These are phyloP conservation scores for Lepidonotus clava DNA, from an alignment of 2,888 invertebrate genomes.

Conservation along the genomic window DNA sequence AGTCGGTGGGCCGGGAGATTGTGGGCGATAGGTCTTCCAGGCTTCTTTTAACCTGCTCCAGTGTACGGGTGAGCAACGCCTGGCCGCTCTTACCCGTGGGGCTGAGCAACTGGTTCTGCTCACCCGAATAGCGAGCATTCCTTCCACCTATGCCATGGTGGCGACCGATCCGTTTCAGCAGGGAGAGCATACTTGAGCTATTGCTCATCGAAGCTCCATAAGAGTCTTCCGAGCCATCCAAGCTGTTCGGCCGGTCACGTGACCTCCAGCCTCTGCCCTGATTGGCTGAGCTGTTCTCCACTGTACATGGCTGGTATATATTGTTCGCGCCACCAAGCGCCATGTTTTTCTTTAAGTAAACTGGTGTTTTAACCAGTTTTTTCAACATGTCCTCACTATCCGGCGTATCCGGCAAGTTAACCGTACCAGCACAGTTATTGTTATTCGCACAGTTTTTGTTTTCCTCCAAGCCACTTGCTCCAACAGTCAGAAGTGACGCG, in stretches of 20 bases:
- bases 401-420: slow-evolving; percentile 3
- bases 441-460: slow-evolving; percentile 34
- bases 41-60: slow-evolving; percentile 60
- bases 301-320: slow-evolving; percentile 34
- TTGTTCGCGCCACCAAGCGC: slow-evolving; percentile 7
- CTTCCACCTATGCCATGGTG: slow-evolving; percentile 21
- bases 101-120: slow-evolving; percentile 24
- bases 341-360: slow-evolving; percentile 36
- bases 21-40: slow-evolving; percentile 59
- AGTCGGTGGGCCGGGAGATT: not conserved
- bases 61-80: slow-evolving; percentile 58
- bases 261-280: slow-evolving; percentile 9
- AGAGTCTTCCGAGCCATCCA: slow-evolving; percentile 39
- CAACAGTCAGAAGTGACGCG: slow-evolving; percentile 15
- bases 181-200: slow-evolving; percentile 28
- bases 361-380: slow-evolving; percentile 12
- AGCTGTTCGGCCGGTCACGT: slow-evolving; percentile 3
- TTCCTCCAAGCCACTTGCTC: slow-evolving; percentile 32
- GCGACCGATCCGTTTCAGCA: slow-evolving; percentile 30
- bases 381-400: slow-evolving; percentile 31
- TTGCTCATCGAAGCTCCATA: slow-evolving; percentile 21
- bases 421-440: not conserved
- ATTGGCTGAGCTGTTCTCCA: slow-evolving; percentile 19
- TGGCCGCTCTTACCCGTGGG: slow-evolving; percentile 41
- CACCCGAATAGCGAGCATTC: slow-evolving; percentile 10